These are phyloP conservation scores for Lamellibrachia luymesi DNA, from an alignment of 1,140 invertebrate genomes.

Conservation along the genomic window DNA sequence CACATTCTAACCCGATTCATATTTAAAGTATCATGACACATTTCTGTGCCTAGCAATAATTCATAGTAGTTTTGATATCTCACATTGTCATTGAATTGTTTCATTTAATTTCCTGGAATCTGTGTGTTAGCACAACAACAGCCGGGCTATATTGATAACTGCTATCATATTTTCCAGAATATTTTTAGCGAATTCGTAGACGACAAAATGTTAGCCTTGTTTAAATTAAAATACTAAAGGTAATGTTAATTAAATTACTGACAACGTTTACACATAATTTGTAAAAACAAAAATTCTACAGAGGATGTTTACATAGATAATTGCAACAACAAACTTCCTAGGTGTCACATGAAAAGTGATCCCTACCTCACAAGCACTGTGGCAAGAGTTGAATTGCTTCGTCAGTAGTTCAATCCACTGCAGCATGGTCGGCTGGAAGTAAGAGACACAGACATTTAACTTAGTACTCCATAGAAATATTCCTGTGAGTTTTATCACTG, in stretches of 20 bases:
- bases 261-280: too few relatives aligned
- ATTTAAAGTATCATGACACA: too few relatives aligned
- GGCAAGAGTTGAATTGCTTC: constrained; percentile 82
- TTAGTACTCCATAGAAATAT: not conserved
- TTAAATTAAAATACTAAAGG: not conserved
- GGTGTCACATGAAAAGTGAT: not conserved
- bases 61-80: too few relatives aligned
- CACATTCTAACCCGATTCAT: too few relatives aligned
- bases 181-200: not conserved
- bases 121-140: not conserved
- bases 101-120: not conserved
- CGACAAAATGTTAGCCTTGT: too few relatives aligned
- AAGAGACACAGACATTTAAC: not conserved
- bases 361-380: constrained; percentile 61
- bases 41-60: too few relatives aligned
- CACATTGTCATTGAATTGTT: too few relatives aligned
- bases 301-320: not conserved
- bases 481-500: not conserved
- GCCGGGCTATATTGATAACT: not conserved
- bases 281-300: not conserved
- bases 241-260: too few relatives aligned
- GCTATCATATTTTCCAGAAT: not conserved
- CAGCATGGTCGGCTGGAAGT: constrained; percentile 82
- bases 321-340: not conserved
- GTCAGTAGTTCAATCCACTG: constrained; percentile 93